These are phyloP conservation scores for Cyclura pinguis DNA, from an alignment of 2,797 vertebrate species.

Conservation along the genomic window DNA sequence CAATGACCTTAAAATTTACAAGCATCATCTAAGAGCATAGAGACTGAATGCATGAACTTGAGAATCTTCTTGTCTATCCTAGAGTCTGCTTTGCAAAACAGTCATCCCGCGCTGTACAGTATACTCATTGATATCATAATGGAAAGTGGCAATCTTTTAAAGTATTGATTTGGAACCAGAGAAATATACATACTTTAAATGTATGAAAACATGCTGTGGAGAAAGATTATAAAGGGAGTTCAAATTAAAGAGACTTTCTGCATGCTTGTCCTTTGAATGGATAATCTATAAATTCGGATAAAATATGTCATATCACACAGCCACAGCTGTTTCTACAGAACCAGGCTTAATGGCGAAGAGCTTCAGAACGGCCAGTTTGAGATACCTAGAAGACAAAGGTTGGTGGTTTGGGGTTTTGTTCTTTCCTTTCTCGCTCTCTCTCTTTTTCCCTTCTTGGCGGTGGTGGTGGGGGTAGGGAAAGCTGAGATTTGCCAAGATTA, in stretches of 20 bases:
- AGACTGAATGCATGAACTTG: not conserved
- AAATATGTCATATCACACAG: slow-evolving; percentile 11
- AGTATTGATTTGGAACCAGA: slow-evolving; percentile 37
- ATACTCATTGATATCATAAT: not conserved
- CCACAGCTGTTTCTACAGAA: slow-evolving; percentile 35
- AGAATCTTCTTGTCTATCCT: not conserved
- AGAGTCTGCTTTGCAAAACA: not conserved
- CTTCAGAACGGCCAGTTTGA: slow-evolving; percentile 46
- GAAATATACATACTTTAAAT: not conserved
- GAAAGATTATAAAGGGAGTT: slow-evolving; percentile 40
- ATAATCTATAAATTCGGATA: slow-evolving; percentile 40
- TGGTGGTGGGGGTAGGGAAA: not conserved
- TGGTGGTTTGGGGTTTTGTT: not conserved
- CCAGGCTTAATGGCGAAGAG: slow-evolving; percentile 38
- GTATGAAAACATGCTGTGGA: not conserved
- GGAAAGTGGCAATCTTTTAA: not conserved
- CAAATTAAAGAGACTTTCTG: slow-evolving; percentile 49
- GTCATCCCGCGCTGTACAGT: not conserved
- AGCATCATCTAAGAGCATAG: not conserved
- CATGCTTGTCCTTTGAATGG: slow-evolving; percentile 41
- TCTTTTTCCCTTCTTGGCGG: too few species aligned
- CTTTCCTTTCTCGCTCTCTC: too few species aligned
- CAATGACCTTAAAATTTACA: not conserved
- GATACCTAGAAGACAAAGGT: slow-evolving; percentile 48
- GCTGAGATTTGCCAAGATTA: slow-evolving; percentile 67